Conservation (phyloP, 2,797 vertebrate genomes). For the Lepilemur ruficaudatus region DNA sequence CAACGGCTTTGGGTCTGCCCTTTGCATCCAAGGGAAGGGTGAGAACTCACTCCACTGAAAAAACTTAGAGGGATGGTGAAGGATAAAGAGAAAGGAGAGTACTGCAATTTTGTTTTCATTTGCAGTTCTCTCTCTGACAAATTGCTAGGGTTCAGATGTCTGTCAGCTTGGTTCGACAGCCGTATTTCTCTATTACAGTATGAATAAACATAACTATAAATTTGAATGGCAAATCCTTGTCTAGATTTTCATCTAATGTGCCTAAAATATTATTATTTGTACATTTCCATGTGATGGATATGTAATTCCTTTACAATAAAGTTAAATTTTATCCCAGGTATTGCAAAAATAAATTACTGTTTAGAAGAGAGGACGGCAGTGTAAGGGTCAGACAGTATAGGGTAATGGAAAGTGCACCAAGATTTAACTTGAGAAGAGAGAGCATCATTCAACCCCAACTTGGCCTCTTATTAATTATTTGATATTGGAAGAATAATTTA, state of each 20-base stretch:
- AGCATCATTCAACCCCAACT: not conserved
- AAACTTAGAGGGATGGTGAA: not conserved
- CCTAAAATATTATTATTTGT: not conserved
- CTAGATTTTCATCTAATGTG: not conserved
- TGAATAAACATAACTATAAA: not conserved
- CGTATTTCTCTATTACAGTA: not conserved
- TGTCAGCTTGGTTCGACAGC: not conserved
- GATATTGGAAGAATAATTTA: not conserved
- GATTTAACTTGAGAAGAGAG: not conserved
- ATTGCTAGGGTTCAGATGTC: not conserved
- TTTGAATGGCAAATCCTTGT: not conserved
- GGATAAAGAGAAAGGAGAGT: not conserved
- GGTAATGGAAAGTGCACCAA: rapidly evolving
- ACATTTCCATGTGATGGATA: not conserved
- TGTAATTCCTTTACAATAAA: not conserved
- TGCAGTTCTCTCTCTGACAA: not conserved
- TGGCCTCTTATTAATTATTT: not conserved
- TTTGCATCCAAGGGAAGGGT: not conserved
- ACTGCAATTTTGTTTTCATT: not conserved
- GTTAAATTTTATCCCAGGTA: not conserved
- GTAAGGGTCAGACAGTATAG: not conserved
- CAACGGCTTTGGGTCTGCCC: not conserved
- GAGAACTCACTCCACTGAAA: not conserved
- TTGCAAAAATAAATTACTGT: not conserved
- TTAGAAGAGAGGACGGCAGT: not conserved